phyloP scores from a whole-genome alignment of 30 jellyfish, hydroid and myxozoan species.

The Nemopilema nomurai region DNA sequence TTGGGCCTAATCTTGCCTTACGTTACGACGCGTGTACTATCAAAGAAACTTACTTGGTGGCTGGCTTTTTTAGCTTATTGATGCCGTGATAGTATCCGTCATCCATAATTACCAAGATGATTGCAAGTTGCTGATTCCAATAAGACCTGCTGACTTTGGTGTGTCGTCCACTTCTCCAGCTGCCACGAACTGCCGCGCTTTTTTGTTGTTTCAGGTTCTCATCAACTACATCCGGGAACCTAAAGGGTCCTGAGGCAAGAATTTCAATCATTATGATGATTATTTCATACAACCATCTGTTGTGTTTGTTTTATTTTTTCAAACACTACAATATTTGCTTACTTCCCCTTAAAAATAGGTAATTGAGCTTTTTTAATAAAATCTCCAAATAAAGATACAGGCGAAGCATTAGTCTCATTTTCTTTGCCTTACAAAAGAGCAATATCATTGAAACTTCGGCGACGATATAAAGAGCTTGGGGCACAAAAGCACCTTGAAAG shows the following conservation, averaged over 20 bases:
- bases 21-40: background rate
- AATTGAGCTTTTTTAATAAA: too few relatives aligned
- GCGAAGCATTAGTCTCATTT: too few relatives aligned
- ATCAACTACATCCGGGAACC: slow-evolving; percentile 14
- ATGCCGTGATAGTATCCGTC: slow-evolving; percentile 81
- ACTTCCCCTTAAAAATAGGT: too few relatives aligned
- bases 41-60: slow-evolving; percentile 59
- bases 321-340: too few relatives aligned
- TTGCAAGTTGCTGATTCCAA: background rate
- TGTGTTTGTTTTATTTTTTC: too few relatives aligned
- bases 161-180: slow-evolving; percentile 23
- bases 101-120: slow-evolving; percentile 40
- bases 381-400: too few relatives aligned
- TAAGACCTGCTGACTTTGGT: background rate
- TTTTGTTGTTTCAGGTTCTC: slow-evolving; percentile 1
- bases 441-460: too few relatives aligned
- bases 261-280: background rate
- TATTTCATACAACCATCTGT: too few relatives aligned
- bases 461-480: too few relatives aligned
- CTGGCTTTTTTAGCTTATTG: slow-evolving; percentile 76
- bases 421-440: too few relatives aligned
- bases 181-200: slow-evolving; percentile 59
- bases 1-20: background rate
- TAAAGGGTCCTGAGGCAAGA: background rate
- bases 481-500: too few relatives aligned